A percentile compares a stretch with the other conserved stretches of the same genome.
Conservation (phyloP, 1,140 invertebrate species). For the Adelges cooleyi region DNA sequence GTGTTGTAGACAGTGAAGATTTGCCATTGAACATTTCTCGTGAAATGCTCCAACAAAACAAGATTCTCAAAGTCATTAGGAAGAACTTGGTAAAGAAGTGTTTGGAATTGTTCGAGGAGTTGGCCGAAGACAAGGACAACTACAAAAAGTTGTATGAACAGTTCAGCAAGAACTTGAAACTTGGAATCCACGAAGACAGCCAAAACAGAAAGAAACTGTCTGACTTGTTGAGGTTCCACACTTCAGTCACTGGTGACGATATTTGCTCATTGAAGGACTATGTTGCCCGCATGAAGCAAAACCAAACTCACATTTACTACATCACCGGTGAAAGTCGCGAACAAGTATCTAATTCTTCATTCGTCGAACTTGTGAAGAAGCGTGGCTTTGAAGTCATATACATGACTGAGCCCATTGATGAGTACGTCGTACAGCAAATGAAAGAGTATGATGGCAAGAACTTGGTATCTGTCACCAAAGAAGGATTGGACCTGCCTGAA, state of each 20-base stretch:
- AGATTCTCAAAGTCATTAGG: slow-evolving; percentile 94
- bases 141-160: slow-evolving; percentile 99
- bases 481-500: slow-evolving; percentile 91
- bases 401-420: slow-evolving; percentile 98
- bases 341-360: slow-evolving; percentile 88
- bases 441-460: slow-evolving; percentile 96
- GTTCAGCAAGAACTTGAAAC: slow-evolving; percentile 94
- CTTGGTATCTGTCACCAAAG: slow-evolving; percentile 93
- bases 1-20: slow-evolving; percentile 97
- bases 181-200: slow-evolving; percentile 95
- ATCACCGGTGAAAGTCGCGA: slow-evolving; percentile 95
- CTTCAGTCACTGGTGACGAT: slow-evolving; percentile 89
- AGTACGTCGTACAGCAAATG: slow-evolving; percentile 95
- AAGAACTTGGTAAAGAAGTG: slow-evolving; percentile 99
- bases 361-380: slow-evolving; percentile 94
- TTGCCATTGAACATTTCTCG: slow-evolving; percentile 95
- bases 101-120: slow-evolving; percentile 88
- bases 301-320: slow-evolving; percentile 96
- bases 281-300: slow-evolving; percentile 94
- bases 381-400: slow-evolving; percentile 96
- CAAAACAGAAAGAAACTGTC: slow-evolving; percentile 88
- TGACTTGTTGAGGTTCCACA: slow-evolving; percentile 83
- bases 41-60: slow-evolving; percentile 98
- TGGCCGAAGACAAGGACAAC: slow-evolving; percentile 90
- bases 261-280: slow-evolving; percentile 88